phyloP scores from a whole-genome alignment of 2,888 invertebrate species.

The Junonia oenone region DNA sequence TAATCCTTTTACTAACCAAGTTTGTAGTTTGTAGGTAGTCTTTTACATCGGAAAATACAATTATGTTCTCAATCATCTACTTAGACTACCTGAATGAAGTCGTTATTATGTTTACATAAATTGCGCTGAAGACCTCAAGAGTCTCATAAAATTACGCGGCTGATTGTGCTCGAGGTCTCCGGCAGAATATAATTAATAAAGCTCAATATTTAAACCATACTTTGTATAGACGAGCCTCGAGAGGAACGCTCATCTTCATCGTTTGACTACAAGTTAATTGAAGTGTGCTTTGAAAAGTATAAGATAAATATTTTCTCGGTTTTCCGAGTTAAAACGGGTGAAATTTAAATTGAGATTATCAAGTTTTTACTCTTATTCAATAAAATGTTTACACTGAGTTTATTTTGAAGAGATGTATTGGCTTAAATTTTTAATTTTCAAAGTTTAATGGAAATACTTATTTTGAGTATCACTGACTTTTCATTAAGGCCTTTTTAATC shows the following conservation, averaged over 20 bases:
- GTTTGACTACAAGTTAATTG: slow-evolving; percentile 9
- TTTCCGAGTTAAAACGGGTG: slow-evolving; percentile 3
- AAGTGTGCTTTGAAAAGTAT: slow-evolving; percentile 7
- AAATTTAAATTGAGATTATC: not conserved
- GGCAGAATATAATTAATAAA: slow-evolving; percentile 29
- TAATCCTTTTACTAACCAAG: too few species aligned
- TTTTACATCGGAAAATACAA: not conserved
- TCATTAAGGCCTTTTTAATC: too few species aligned
- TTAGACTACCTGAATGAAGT: not conserved
- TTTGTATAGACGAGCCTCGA: slow-evolving; percentile 11
- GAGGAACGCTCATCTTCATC: slow-evolving; percentile 4
- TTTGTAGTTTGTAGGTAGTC: too few species aligned
- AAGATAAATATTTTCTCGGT: slow-evolving; percentile 11
- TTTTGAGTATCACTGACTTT: too few species aligned
- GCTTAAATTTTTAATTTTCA: too few species aligned
- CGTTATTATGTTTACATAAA: not conserved
- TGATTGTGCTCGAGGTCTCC: slow-evolving; percentile 21
- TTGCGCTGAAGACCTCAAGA: slow-evolving; percentile 18
- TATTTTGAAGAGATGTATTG: not conserved
- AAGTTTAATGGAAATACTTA: too few species aligned
- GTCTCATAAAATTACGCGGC: slow-evolving; percentile 29
- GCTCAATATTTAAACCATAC: slow-evolving; percentile 7
- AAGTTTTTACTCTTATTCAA: not conserved
- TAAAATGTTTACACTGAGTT: not conserved
- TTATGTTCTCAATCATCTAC: not conserved